Evolutionary conservation across 64 coral and sea anemone species (phyloP).

Genomic region (Montipora efflorescens): DNA sequence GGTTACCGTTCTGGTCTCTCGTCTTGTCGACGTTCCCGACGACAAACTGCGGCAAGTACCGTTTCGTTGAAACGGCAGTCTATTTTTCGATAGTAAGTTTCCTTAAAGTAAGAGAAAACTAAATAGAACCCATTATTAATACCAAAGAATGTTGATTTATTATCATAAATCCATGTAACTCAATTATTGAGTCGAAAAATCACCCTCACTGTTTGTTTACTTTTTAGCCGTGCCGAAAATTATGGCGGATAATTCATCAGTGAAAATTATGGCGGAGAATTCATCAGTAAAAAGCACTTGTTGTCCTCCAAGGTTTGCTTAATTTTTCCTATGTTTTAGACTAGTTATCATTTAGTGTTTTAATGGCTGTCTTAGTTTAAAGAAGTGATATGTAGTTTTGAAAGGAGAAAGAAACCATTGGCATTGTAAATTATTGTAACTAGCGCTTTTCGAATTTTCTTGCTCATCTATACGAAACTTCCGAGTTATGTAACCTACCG

Average conservation of each 20-base stretch:
- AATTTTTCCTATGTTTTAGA: too few species aligned
- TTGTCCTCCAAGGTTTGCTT: too few species aligned
- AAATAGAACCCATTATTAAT: conserved; percentile 4
- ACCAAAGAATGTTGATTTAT: conserved; percentile 12
- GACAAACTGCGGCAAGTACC: too few species aligned
- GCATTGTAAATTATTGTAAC: conserved; percentile 37
- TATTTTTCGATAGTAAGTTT: conserved; percentile 12
- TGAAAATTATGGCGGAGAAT: too few species aligned
- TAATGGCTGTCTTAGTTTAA: too few species aligned
- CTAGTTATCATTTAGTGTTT: too few species aligned
- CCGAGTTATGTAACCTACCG: conserved; percentile 15
- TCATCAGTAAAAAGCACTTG: too few species aligned
- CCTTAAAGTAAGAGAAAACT: conserved; percentile 3
- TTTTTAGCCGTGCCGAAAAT: not conserved
- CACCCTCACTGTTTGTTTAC: conserved; percentile 20
- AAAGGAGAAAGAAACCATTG: too few species aligned
- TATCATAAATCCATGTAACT: conserved; percentile 11
- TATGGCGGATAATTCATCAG: too few species aligned
- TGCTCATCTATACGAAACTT: conserved; percentile 24
- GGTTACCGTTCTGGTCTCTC: too few species aligned
- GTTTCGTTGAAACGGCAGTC: conserved; percentile 31
- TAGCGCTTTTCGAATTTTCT: conserved; percentile 43
- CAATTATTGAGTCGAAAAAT: not conserved
- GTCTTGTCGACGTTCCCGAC: too few species aligned
- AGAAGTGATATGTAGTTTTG: too few species aligned